A percentile compares a stretch with the other conserved stretches of the same genome.
Conservation (phyloP, 2,888 invertebrate species). For the Ecliptopera silaceata region DNA sequence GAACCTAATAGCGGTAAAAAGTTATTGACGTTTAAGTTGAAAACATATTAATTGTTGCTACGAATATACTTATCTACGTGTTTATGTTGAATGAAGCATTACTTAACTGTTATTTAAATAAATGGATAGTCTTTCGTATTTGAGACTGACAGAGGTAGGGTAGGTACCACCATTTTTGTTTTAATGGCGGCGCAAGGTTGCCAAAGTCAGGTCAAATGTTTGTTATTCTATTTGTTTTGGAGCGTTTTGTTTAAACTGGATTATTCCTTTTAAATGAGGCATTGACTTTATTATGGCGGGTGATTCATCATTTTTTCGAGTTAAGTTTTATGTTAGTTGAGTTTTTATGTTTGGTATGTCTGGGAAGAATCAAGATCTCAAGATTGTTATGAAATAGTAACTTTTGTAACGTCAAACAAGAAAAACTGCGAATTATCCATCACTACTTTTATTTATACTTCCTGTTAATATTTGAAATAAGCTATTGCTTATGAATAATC, state of each 20-base stretch:
- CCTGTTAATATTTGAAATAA: too few relatives aligned
- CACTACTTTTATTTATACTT: too few relatives aligned
- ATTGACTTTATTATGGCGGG: constrained; percentile 22
- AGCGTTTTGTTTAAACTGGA: constrained; percentile 26
- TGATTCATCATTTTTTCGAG: constrained; percentile 21
- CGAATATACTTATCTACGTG: constrained; percentile 51
- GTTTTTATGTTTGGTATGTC: not conserved
- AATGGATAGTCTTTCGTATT: constrained; percentile 43
- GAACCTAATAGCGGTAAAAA: constrained; percentile 73
- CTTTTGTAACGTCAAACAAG: too few relatives aligned
- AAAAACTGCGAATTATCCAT: too few relatives aligned
- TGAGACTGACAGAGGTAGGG: constrained; percentile 32
- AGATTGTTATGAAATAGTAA: not conserved
- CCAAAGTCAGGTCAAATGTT: constrained; percentile 30
- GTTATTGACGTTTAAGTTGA: constrained; percentile 63
- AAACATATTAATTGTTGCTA: constrained; percentile 69
- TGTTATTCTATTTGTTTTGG: constrained; percentile 34
- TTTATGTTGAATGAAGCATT: constrained; percentile 56
- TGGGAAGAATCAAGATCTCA: not conserved
- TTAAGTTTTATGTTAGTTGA: constrained; percentile 12
- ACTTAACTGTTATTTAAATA: constrained; percentile 39
- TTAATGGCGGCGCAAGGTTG: constrained; percentile 21
- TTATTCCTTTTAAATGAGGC: constrained; percentile 24
- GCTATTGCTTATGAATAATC: too few relatives aligned
- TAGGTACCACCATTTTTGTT: constrained; percentile 16